These are phyloP conservation scores for Poeciliopsis paucimaculata DNA, from an alignment of 2,797 vertebrate genomes.

Conservation along the genomic window DNA sequence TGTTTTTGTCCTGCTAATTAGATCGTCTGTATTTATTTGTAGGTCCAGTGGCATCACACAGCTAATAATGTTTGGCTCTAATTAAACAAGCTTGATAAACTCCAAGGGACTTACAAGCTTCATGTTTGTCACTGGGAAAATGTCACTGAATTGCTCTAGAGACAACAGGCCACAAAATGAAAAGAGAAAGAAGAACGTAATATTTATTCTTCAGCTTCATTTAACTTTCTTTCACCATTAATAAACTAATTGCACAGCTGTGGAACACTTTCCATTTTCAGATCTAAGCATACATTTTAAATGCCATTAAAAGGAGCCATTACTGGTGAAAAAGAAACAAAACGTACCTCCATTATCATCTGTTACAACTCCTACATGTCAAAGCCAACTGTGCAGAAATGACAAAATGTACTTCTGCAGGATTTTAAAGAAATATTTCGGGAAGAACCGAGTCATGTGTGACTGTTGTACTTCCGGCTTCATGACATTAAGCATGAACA, in stretches of 20 bases:
- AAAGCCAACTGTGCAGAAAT: not conserved
- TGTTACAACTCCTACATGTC: not conserved
- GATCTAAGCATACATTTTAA: not conserved
- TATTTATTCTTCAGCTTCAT: not conserved
- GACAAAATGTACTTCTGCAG: constrained; percentile 9
- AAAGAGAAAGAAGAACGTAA: not conserved
- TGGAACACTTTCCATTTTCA: not conserved
- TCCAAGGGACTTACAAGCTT: not conserved
- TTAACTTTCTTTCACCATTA: not conserved
- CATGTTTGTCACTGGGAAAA: not conserved
- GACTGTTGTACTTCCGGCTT: constrained; percentile 24
- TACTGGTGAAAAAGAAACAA: not conserved
- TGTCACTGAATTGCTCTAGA: no score
- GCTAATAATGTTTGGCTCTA: not conserved
- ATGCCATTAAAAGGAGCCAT: not conserved
- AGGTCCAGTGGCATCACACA: not conserved
- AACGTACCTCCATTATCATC: not conserved
- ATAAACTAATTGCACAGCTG: not conserved
- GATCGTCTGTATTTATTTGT: not conserved
- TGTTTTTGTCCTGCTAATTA: constrained; percentile 9
- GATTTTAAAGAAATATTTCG: constrained; percentile 6
- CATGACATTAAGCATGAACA: constrained; percentile 27
- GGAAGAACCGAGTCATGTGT: constrained; percentile 8
- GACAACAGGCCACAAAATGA: not conserved
- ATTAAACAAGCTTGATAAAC: constrained; percentile 5